Evolutionary conservation across 1,140 invertebrate species (phyloP).

Genomic region (Eupristina koningsbergeri): DNA sequence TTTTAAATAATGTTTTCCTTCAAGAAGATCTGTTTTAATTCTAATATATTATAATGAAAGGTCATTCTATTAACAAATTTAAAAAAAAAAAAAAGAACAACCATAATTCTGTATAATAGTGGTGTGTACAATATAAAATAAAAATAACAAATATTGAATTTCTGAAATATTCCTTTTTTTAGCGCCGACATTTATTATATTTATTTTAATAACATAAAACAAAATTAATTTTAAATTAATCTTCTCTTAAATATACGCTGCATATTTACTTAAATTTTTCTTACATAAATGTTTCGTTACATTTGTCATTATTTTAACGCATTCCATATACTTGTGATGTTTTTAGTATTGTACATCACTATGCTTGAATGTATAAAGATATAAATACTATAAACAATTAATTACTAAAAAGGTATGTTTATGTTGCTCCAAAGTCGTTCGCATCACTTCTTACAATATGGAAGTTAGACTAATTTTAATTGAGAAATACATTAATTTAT

Average conservation of each 20-base stretch:
- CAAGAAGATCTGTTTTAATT: no score
- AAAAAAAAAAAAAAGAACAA: no score
- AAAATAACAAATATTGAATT: slow-evolving; percentile 33
- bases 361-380: slow-evolving; percentile 58
- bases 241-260: neutral
- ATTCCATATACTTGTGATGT: slow-evolving; percentile 52
- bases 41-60: no score
- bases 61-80: no score
- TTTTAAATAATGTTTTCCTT: no score
- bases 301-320: slow-evolving; percentile 47
- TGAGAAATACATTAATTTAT: neutral
- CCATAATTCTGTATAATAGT: no score
- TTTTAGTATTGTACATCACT: slow-evolving; percentile 47
- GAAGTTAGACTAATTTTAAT: neutral
- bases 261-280: slow-evolving; percentile 21
- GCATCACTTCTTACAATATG: neutral
- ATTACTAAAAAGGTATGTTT: slow-evolving; percentile 49
- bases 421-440: slow-evolving; percentile 24
- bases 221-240: slow-evolving; percentile 25
- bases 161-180: neutral
- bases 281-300: slow-evolving; percentile 34
- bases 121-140: slow-evolving; percentile 36
- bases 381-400: slow-evolving; percentile 62
- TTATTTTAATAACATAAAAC: neutral
- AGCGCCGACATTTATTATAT: slow-evolving; percentile 22